phyloP scores from a whole-genome alignment of 2,888 invertebrate genomes.

The Didymodactylos carnosus region DNA sequence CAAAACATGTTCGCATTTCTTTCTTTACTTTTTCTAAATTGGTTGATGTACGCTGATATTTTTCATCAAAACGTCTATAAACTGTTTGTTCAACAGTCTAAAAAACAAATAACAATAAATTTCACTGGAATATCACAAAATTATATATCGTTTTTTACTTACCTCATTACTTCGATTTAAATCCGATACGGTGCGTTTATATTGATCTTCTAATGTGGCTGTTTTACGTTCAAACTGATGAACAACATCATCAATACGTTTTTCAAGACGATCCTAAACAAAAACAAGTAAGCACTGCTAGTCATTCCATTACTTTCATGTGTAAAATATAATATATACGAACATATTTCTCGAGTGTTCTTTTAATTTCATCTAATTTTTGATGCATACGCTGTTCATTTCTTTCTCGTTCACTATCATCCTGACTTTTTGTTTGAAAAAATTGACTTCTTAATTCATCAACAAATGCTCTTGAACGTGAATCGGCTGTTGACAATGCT shows the following conservation, averaged over 20 bases:
- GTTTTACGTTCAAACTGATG: background rate
- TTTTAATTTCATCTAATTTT: conserved; percentile 9
- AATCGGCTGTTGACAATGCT: conserved; percentile 4
- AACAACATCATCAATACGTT: background rate
- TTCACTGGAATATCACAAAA: no score
- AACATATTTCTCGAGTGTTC: conserved; percentile 7
- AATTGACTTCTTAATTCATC: conserved; percentile 10
- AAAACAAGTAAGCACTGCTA: background rate
- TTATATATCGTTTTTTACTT: no score
- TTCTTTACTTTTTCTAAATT: conserved; percentile 4
- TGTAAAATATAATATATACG: no score
- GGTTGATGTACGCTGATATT: background rate
- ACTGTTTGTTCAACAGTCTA: background rate
- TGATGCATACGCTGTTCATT: background rate
- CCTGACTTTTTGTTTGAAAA: conserved; percentile 1
- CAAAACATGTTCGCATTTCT: conserved; percentile 9
- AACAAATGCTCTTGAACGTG: background rate
- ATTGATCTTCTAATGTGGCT: background rate
- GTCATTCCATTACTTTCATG: background rate
- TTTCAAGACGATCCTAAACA: background rate
- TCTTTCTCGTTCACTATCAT: background rate
- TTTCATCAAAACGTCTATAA: conserved; percentile 7
- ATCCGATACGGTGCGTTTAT: background rate
- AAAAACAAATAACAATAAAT: background rate
- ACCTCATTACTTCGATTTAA: background rate